Evolutionary conservation across 2,113 vertebrate species (phyloP), one percentile per base, ranked within the genome.

Genomic region (Platanista minor): DNA sequence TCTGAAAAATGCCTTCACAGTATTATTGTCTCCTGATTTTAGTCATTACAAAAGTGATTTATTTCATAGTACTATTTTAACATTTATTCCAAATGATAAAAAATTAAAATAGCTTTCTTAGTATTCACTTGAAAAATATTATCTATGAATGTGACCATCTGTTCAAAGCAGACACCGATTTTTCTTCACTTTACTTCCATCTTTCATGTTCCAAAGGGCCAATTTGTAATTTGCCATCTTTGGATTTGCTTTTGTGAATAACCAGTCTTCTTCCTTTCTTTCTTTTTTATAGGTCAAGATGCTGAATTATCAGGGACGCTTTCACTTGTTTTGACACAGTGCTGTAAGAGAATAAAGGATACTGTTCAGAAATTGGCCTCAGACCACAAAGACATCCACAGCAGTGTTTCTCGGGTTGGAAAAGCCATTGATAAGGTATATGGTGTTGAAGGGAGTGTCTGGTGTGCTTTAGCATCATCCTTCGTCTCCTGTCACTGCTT

Each of bases 361-460:
- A 99, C 99, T 9, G 99, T 99, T 90, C 99, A 99, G 0, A 99
- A 99, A 89, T 97, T 99, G 98, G 99, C 99, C 54, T 99, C 99
- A 0, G 99, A 99, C 95, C 99, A 99, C 96, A 99, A 99, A 96
- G 99, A 99, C 97, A 99, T 99, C 91, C 99, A 99, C 97, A 99
- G 99, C 98, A 99, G 99, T 0, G 99, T 99, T 25, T 99, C 99
- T 94, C 94, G 99, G 77, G 99, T 99, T 93, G 99, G 99, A 97
- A 99, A 99, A 98, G 99, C 99, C 98, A 99, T 99, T 88, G 99
- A 99, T 94, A 99, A 99, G 99, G 99, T 99, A 98, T 59, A 98
- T 59, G 90, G 52, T 74, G 41, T 57, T 52, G 69, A 77, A 41
- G 36, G 59, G 54, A 43, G 8, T 17, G 4, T 31, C 59, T 25